These are phyloP conservation scores for Tyrophagus putrescentiae DNA, from an alignment of 1,140 invertebrate genomes.

Conservation along the genomic window DNA sequence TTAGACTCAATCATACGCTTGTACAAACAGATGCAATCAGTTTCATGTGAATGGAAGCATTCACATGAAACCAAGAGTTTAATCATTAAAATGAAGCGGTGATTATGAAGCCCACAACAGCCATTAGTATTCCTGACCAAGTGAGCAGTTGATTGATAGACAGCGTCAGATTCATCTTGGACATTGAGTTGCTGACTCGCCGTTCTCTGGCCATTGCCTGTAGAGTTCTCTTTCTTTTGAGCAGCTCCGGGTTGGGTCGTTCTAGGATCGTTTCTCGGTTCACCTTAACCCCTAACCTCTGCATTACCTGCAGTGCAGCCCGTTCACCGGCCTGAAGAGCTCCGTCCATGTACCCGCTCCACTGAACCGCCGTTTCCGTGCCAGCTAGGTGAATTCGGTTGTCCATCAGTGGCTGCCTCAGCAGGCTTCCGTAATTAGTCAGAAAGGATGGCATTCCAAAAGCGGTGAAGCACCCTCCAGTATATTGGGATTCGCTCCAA, in stretches of 20 bases:
- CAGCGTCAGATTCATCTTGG: neutral
- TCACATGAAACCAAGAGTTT: no score
- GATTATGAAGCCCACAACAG: neutral
- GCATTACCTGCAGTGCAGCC: conserved; percentile 32
- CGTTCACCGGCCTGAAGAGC: conserved; percentile 40
- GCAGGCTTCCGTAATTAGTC: conserved; percentile 23
- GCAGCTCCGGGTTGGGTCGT: neutral
- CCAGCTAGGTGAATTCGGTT: conserved; percentile 38
- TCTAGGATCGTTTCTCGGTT: neutral
- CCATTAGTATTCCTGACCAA: neutral
- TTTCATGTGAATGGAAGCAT: no score
- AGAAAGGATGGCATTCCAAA: conserved; percentile 24
- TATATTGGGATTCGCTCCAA: conserved; percentile 34
- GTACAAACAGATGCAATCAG: no score
- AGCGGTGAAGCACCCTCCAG: conserved; percentile 31
- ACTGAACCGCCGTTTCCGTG: conserved; percentile 41
- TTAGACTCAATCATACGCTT: neutral
- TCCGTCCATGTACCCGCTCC: conserved; percentile 43
- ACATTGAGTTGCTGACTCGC: neutral
- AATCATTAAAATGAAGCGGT: neutral
- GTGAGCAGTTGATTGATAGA: conserved; percentile 13
- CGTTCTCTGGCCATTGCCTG: neutral
- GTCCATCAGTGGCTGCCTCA: conserved; percentile 28
- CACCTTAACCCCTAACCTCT: neutral
- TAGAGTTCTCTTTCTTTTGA: neutral